phyloP scores from a whole-genome alignment of 2,797 vertebrate genomes.

The Buphagus erythrorhynchus region DNA sequence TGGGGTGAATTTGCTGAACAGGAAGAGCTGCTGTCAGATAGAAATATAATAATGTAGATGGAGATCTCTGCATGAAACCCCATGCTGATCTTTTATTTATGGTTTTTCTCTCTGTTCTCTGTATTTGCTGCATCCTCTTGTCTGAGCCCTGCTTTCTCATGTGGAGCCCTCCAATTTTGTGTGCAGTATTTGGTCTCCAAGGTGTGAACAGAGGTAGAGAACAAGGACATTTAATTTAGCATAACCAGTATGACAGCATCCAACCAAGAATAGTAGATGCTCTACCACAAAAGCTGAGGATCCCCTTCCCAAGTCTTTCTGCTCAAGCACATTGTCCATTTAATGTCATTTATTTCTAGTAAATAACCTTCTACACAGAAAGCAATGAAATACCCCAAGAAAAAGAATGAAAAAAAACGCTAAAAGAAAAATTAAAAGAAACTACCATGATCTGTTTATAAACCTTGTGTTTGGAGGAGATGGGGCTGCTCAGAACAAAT shows the following conservation, averaged over 20 bases:
- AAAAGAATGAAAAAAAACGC: neutral
- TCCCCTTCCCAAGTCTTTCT: neutral
- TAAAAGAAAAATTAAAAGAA: neutral
- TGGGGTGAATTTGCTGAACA: neutral
- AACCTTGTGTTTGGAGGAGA: constrained; percentile 16
- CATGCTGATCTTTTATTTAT: neutral
- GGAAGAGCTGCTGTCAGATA: neutral
- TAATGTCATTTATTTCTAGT: neutral
- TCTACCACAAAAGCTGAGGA: neutral
- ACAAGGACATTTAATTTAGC: neutral
- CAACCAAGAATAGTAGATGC: neutral
- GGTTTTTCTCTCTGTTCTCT: neutral
- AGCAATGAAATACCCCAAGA: neutral
- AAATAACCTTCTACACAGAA: neutral
- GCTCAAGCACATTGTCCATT: accelerated
- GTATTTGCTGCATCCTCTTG: neutral
- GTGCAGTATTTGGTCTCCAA: neutral
- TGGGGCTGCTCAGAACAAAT: constrained; percentile 35
- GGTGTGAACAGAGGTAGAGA: neutral
- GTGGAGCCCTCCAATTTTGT: neutral
- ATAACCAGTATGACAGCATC: neutral
- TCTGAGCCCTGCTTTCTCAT: neutral
- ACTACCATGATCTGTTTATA: neutral
- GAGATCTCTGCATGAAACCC: neutral
- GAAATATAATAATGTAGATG: neutral